Percentiles rank a stretch among this genome's conserved stretches.
Conservation (phyloP, 2,113 vertebrate species). For the Sialia sialis region DNA sequence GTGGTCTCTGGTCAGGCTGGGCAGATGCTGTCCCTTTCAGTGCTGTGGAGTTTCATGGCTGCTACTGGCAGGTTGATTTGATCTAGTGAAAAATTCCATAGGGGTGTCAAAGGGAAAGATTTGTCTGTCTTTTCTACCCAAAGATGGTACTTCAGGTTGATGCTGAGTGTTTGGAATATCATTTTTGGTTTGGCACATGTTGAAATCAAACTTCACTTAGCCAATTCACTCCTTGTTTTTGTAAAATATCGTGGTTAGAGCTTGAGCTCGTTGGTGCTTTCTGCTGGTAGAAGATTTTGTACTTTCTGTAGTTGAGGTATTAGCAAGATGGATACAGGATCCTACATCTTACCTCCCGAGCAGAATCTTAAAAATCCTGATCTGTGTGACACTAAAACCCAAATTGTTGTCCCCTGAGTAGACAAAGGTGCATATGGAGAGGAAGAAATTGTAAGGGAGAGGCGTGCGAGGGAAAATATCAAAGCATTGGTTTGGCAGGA, state of each 20-base stretch:
- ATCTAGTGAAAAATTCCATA: background rate
- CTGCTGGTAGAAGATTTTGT: constrained; percentile 34
- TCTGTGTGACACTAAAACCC: constrained; percentile 9
- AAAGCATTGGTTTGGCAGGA: background rate
- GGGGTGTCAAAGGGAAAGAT: constrained; percentile 20
- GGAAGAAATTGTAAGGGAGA: background rate
- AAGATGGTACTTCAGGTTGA: constrained; percentile 33
- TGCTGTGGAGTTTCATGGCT: background rate
- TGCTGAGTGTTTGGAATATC: background rate
- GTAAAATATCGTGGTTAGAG: background rate
- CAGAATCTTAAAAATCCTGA: constrained; percentile 16
- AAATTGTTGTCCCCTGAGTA: background rate
- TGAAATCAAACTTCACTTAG: background rate
- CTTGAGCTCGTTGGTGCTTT: background rate
- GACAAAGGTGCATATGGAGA: background rate
- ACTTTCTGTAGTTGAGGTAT: background rate
- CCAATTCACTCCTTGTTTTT: background rate
- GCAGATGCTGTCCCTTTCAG: background rate
- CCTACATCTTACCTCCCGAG: background rate
- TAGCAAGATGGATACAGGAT: background rate
- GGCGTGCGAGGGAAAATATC: background rate
- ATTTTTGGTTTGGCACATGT: background rate
- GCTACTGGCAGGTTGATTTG: background rate
- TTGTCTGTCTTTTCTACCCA: constrained; percentile 9
- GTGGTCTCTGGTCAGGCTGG: background rate